Evolutionary conservation across 2,888 invertebrate genomes (phyloP).

Genomic region (Alentia gelatinosa): DNA sequence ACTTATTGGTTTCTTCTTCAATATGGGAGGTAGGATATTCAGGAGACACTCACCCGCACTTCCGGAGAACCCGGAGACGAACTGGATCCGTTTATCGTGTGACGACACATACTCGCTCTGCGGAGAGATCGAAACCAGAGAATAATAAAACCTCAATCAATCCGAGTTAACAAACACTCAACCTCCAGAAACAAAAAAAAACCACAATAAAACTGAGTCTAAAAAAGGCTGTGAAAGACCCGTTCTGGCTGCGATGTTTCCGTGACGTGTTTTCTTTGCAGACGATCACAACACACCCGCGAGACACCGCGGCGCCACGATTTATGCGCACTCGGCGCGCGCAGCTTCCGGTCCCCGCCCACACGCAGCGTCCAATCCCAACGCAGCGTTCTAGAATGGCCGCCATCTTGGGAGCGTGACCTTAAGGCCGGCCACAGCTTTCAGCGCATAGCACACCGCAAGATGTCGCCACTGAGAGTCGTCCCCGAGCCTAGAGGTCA

Average conservation of each 20-base stretch:
- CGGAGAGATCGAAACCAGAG: too few relatives aligned
- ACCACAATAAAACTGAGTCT: background rate
- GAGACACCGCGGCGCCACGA: background rate
- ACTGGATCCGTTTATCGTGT: conserved; percentile 88
- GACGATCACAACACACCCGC: background rate
- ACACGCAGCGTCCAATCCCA: background rate
- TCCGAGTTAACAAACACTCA: too few relatives aligned
- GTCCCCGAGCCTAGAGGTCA: background rate
- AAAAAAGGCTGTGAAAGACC: background rate
- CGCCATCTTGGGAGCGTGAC: conserved; percentile 7
- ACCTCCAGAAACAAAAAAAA: conserved; percentile 59
- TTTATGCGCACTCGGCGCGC: background rate
- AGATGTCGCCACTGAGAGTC: conserved; percentile 13
- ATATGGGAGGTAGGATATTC: too few relatives aligned
- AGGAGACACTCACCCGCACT: conserved; percentile 85
- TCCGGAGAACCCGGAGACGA: conserved; percentile 91
- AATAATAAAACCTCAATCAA: too few relatives aligned
- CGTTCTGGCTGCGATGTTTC: background rate
- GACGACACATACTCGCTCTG: conserved; percentile 90
- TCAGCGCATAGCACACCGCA: background rate
- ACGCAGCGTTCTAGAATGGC: too few relatives aligned
- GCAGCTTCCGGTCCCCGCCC: background rate
- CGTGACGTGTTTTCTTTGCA: background rate
- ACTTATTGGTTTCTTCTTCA: too few relatives aligned
- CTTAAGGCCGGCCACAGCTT: background rate